Base-by-base conservation (phyloP, 2,888 invertebrate genomes). In the Apamea sordens region DNA sequence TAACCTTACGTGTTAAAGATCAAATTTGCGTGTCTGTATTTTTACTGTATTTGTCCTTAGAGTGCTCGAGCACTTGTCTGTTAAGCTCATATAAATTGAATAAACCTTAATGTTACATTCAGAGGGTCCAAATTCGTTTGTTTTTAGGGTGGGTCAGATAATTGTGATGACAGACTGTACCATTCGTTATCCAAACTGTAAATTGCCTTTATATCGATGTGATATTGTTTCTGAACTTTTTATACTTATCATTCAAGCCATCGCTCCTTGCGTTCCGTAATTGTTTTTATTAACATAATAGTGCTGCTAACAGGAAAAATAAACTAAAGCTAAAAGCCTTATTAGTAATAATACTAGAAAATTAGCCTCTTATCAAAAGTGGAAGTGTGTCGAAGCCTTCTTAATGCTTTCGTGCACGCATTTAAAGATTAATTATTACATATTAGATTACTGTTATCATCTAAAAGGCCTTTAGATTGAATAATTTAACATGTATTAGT, bases 261-360 rank as follows among this genome's bases (percentile, higher is more conserved):
- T 76, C 71, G 67, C 70, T 73, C 36, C 67, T 73, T 73, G 67
- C 67, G 69, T 69, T 61, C 56, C 41, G 69, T 84, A 64, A 77
- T 80, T 64, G 76, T 28, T 80, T 65, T 59, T 77, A 84, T 87
- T 84, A 78, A 73, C 76, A 80, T 86, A 80, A 59, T 68, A 73
- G 44, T 71, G 28, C 56, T 75, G 53, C 59, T 65, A 69, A 47
- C 41, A 47, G 32, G n/a, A 78, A 75, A 67, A 76, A 73, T 41
- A 72, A 69, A 67, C 69, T 24, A 56, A 69, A 41, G n/a, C 44
- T 41, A 50, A 41, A 76, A 63, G n/a, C n/a, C 53, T 76, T 80
- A 68, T 73, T 65, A 80, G 74, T 76, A 41, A 74, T 69, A 78
- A 72, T 72, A 65, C 71, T 69, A 61, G 28, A 70, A 79, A 84